phyloP scores from a whole-genome alignment of 1,140 invertebrate species.

The Ganaspis sp. region DNA sequence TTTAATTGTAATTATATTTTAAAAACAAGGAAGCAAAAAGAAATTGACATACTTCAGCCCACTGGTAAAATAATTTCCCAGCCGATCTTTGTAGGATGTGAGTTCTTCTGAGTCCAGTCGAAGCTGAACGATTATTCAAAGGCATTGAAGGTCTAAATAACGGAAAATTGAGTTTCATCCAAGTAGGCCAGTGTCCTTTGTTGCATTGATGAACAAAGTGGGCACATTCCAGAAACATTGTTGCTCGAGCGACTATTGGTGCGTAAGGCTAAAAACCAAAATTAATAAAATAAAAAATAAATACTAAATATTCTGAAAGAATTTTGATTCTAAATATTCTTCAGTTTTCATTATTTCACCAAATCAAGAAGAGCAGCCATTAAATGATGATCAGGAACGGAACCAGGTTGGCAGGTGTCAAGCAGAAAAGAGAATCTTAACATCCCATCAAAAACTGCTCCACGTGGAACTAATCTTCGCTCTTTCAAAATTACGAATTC shows the following conservation, averaged over 20 bases:
- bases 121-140: slow-evolving; percentile 73
- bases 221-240: slow-evolving; percentile 94
- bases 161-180: slow-evolving; percentile 93
- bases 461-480: slow-evolving; percentile 85
- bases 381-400: slow-evolving; percentile 95
- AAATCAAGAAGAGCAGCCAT: slow-evolving; percentile 96
- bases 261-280: slow-evolving; percentile 87
- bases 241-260: slow-evolving; percentile 92
- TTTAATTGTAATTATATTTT: too few relatives aligned
- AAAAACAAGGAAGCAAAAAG: too few relatives aligned
- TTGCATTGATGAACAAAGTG: slow-evolving; percentile 98
- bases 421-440: slow-evolving; percentile 91
- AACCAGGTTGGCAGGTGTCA: slow-evolving; percentile 96
- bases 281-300: not conserved
- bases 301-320: slow-evolving; percentile 28
- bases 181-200: slow-evolving; percentile 96
- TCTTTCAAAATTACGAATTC: slow-evolving; percentile 93
- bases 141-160: slow-evolving; percentile 87
- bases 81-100: slow-evolving; percentile 92
- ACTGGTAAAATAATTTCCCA: slow-evolving; percentile 97
- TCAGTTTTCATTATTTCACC: too few relatives aligned
- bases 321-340: slow-evolving; percentile 37
- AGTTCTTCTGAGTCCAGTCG: slow-evolving; percentile 82
- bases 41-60: slow-evolving; percentile 88
- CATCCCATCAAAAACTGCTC: slow-evolving; percentile 87